These are phyloP conservation scores for Palythoa heliodiscus DNA, from an alignment of 92 coral and sea anemone species.

Conservation along the genomic window DNA sequence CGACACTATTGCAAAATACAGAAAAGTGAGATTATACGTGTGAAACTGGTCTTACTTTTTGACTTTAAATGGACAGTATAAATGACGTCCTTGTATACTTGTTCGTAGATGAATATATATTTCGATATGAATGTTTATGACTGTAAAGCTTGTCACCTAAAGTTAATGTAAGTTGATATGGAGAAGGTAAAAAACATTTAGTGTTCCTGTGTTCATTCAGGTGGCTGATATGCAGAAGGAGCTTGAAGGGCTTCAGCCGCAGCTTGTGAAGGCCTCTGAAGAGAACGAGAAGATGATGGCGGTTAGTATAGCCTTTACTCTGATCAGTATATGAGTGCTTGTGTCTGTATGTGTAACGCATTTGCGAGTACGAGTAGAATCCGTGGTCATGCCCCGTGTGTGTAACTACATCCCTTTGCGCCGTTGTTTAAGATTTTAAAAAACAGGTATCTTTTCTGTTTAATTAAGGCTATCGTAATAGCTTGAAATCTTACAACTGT, in stretches of 20 bases:
- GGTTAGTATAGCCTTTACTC: constrained; percentile 53
- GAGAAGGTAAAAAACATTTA: neutral
- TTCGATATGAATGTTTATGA: no score
- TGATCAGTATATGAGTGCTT: neutral
- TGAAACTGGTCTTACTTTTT: neutral
- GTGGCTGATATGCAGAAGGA: constrained; percentile 99
- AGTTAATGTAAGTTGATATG: neutral
- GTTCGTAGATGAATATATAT: no score
- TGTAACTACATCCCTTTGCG: no score
- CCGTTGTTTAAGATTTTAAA: no score
- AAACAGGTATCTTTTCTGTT: no score
- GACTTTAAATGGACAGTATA: no score
- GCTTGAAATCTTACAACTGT: no score
- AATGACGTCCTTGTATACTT: no score
- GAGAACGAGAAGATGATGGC: constrained; percentile 94
- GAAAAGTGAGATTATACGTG: neutral
- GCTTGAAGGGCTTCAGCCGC: constrained; percentile 96
- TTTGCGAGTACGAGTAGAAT: no score
- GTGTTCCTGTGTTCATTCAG: constrained; percentile 34
- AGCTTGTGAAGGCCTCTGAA: constrained; percentile 93
- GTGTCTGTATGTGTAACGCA: neutral
- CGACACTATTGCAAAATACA: no score
- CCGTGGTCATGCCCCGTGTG: no score
- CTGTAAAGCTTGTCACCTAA: neutral
- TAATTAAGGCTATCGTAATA: no score